These are phyloP conservation scores for Dolomedes plantarius DNA, from an alignment of 2,888 invertebrate genomes.

Conservation along the genomic window DNA sequence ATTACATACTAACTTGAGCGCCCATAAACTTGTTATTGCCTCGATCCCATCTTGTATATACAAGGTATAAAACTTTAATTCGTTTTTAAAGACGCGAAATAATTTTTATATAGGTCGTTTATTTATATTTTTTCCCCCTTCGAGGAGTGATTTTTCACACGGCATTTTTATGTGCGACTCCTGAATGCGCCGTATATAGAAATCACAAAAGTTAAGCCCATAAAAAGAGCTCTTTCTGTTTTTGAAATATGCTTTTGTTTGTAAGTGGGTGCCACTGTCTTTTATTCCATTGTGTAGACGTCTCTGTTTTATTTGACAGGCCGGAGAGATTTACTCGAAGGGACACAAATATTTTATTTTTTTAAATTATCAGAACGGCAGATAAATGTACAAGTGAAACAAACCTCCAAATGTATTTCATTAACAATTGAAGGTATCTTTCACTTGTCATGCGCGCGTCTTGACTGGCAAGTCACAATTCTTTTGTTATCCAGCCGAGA, in stretches of 20 bases:
- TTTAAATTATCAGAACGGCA: slow-evolving; percentile 61
- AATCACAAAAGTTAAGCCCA: slow-evolving; percentile 32
- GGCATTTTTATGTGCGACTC: slow-evolving; percentile 43
- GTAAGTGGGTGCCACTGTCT: slow-evolving; percentile 15
- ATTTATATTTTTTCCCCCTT: slow-evolving; percentile 2
- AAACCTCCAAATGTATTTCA: slow-evolving; percentile 31
- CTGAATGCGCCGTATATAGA: slow-evolving; percentile 42
- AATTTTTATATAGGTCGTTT: slow-evolving; percentile 59
- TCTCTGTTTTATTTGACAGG: slow-evolving; percentile 49
- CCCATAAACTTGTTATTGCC: slow-evolving; percentile 64
- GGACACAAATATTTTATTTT: slow-evolving; percentile 67
- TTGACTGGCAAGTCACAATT: slow-evolving; percentile 27
- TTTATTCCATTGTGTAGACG: slow-evolving; percentile 32
- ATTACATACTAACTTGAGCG: slow-evolving; percentile 39
- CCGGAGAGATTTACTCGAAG: slow-evolving; percentile 36
- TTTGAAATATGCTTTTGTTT: slow-evolving; percentile 59
- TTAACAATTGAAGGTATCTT: slow-evolving; percentile 38
- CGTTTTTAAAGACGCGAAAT: slow-evolving; percentile 66
- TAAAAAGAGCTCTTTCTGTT: slow-evolving; percentile 27
- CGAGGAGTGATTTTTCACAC: slow-evolving; percentile 12
- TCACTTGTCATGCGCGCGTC: slow-evolving; percentile 14
- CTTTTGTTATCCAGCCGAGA: slow-evolving; percentile 45
- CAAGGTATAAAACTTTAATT: slow-evolving; percentile 70
- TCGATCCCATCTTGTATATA: slow-evolving; percentile 42
- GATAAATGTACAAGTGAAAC: slow-evolving; percentile 42